These are phyloP conservation scores for Chinchilla lanigera DNA, from an alignment of 2,113 vertebrate genomes.

Conservation along the genomic window DNA sequence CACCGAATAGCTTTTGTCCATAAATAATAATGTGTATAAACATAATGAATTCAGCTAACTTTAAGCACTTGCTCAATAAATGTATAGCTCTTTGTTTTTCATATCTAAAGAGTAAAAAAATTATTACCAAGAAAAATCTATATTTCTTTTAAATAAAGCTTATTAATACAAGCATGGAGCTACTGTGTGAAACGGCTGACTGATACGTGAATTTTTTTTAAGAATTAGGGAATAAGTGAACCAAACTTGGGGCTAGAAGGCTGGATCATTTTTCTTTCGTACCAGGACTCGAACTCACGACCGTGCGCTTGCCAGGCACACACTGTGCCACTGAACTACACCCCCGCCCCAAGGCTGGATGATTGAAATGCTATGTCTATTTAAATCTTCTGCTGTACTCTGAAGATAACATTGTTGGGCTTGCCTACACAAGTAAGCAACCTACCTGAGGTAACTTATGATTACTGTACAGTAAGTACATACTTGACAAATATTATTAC, in stretches of 20 bases:
- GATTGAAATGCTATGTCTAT: neutral
- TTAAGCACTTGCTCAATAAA: neutral
- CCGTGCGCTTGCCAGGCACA: too few relatives aligned
- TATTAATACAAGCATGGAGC: neutral
- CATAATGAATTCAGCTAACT: slow-evolving; percentile 6
- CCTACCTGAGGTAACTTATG: too few relatives aligned
- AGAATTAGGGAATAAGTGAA: neutral
- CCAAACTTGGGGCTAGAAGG: neutral
- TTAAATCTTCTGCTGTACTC: neutral
- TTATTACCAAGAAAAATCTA: neutral
- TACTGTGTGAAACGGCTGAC: neutral
- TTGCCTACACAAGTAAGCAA: neutral
- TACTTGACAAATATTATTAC: neutral
- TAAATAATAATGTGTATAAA: neutral
- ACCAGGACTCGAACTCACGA: too few relatives aligned
- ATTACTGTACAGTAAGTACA: neutral
- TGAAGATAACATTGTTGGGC: neutral
- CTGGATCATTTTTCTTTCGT: neutral
- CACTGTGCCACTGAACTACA: too few relatives aligned
- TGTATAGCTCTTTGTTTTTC: neutral
- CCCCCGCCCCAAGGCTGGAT: too few relatives aligned
- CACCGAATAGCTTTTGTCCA: neutral
- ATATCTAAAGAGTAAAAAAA: neutral
- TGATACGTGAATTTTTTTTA: neutral
- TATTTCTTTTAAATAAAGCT: neutral